Evolutionary conservation across 2,113 vertebrate genomes (phyloP).

Genomic region (Verasper variegatus): DNA sequence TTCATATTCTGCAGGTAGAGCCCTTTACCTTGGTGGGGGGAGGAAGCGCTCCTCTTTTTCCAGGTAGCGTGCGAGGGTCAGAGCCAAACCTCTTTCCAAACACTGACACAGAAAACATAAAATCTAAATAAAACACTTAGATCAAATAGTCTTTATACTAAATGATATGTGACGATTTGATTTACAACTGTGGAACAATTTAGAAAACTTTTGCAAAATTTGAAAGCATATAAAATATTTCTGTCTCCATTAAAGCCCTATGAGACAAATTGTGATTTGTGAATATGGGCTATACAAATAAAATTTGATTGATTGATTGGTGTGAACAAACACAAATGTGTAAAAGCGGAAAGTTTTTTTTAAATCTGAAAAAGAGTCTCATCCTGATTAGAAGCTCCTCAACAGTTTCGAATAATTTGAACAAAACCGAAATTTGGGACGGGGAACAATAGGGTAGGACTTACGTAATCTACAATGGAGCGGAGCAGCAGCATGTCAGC

Average conservation of each 20-base stretch:
- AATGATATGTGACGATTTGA: not conserved
- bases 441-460: slow-evolving; percentile 38
- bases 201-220: too few species aligned
- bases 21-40: slow-evolving; percentile 88
- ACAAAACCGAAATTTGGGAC: not conserved
- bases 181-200: not conserved
- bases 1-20: not conserved
- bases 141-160: not conserved
- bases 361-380: not conserved
- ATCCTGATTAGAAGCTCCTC: not conserved
- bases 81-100: slow-evolving; percentile 86
- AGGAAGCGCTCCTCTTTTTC: slow-evolving; percentile 95
- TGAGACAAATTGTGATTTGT: too few species aligned
- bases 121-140: not conserved
- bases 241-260: too few species aligned
- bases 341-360: too few species aligned
- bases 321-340: too few species aligned
- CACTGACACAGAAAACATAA: slow-evolving; percentile 81
- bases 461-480: slow-evolving; percentile 88
- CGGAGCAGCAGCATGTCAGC: slow-evolving; percentile 87
- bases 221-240: too few species aligned
- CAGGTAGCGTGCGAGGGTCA: slow-evolving; percentile 93
- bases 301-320: too few species aligned
- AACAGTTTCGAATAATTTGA: not conserved
- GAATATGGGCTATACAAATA: too few species aligned